Evolutionary conservation across 2,797 vertebrate species (phyloP).

Genomic region (Alosa sapidissima): DNA sequence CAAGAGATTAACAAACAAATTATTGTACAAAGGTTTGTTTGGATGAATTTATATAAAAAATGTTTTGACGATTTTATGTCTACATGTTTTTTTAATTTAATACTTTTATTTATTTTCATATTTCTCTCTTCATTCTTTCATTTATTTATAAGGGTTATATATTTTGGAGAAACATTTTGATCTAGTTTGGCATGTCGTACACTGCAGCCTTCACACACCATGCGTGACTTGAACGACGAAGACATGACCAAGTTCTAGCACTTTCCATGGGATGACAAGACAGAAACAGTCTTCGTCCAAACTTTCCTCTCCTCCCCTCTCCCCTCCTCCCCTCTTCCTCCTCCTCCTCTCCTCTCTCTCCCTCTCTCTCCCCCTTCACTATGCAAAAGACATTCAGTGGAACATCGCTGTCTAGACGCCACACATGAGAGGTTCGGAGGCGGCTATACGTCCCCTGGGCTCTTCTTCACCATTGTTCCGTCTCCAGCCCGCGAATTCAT

Average conservation of each 20-base stretch:
- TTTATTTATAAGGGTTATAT: background rate
- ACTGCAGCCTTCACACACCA: background rate
- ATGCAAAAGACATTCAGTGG: constrained; percentile 53
- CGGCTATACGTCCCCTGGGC: constrained; percentile 59
- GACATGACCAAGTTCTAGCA: background rate
- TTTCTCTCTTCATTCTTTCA: background rate
- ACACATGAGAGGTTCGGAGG: constrained; percentile 66
- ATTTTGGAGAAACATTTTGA: background rate
- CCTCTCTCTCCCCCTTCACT: background rate
- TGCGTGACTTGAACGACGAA: background rate
- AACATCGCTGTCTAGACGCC: constrained; percentile 74
- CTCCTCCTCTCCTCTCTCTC: background rate
- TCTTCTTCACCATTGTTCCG: constrained; percentile 69
- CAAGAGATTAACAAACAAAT: constrained; percentile 16
- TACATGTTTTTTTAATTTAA: background rate
- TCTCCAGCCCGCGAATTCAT: constrained; percentile 45
- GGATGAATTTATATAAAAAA: background rate
- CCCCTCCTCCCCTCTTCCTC: background rate
- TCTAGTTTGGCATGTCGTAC: background rate
- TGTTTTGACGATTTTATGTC: background rate
- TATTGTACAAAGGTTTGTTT: constrained; percentile 11
- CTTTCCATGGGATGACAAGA: background rate
- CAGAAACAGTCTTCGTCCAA: background rate
- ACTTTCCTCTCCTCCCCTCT: background rate
- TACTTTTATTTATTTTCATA: background rate